Conservation (phyloP, 2,888 invertebrate species). For the Chrysodeixis includens region DNA sequence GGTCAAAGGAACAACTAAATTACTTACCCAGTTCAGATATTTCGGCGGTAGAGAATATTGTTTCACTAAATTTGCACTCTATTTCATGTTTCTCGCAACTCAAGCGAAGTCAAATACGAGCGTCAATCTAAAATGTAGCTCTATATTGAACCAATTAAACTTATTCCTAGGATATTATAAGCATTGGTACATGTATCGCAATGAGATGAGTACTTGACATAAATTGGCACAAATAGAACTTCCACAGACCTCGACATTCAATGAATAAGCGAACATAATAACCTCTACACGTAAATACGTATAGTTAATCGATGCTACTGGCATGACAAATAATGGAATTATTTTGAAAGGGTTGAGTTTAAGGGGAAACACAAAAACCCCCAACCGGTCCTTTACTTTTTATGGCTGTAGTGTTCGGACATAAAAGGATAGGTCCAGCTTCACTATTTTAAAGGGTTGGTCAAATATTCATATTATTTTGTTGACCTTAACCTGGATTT, state of each 20-base stretch:
- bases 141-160: conserved; percentile 1
- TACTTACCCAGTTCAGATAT: not conserved
- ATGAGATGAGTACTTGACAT: not conserved
- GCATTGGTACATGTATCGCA: not conserved
- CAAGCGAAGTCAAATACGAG: not conserved
- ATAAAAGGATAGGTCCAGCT: not conserved
- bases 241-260: not conserved
- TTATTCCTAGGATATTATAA: not conserved
- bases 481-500: conserved; percentile 18
- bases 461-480: conserved; percentile 18
- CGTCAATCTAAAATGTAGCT: not conserved
- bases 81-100: not conserved
- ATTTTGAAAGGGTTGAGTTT: not conserved
- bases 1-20: not conserved
- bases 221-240: not conserved
- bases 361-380: conserved; percentile 1
- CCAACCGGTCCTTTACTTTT: not conserved
- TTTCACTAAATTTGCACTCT: not conserved
- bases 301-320: not conserved
- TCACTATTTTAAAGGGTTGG: conserved; percentile 13
- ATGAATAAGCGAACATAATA: not conserved
- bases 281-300: not conserved
- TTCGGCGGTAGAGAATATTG: too few relatives aligned
- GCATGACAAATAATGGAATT: not conserved
- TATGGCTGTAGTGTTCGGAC: not conserved